Percentiles rank a stretch among this genome's conserved stretches.
Evolutionary conservation across 1,140 invertebrate genomes (phyloP).

Genomic region (Oscheius sp.): DNA sequence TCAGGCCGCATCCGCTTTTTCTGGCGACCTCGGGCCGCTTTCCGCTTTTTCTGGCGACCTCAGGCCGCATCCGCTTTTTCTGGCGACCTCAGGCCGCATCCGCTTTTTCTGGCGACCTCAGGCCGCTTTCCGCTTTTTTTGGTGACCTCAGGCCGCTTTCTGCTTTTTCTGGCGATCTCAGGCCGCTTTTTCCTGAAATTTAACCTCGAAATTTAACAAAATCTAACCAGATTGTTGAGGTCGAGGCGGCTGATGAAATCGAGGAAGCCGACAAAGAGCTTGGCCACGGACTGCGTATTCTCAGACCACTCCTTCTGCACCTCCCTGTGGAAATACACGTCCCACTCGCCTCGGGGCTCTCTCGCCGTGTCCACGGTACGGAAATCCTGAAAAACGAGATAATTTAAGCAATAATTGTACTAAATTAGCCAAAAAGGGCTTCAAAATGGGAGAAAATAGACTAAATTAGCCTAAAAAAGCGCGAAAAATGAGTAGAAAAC

Average conservation of each 20-base stretch:
- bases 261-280: slow-evolving; percentile 25
- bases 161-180: no score
- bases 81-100: no score
- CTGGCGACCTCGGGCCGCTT: no score
- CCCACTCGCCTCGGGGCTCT: slow-evolving; percentile 5
- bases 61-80: no score
- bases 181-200: background rate
- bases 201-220: background rate
- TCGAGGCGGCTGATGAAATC: slow-evolving; percentile 23
- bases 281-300: slow-evolving; percentile 6
- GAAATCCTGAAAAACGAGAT: slow-evolving; percentile 18
- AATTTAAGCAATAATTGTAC: background rate
- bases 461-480: background rate
- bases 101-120: no score
- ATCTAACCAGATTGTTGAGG: slow-evolving; percentile 16
- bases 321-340: slow-evolving; percentile 26
- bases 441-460: background rate
- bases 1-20: no score
- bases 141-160: no score
- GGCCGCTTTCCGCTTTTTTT: no score
- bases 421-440: no score
- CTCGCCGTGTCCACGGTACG: background rate
- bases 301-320: slow-evolving; percentile 13
- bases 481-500: background rate
- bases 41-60: no score